A percentile compares a stretch with the other conserved stretches of the same genome.
Evolutionary conservation across 2,113 vertebrate genomes (phyloP).

Genomic region (Glaucidium brasilianum): DNA sequence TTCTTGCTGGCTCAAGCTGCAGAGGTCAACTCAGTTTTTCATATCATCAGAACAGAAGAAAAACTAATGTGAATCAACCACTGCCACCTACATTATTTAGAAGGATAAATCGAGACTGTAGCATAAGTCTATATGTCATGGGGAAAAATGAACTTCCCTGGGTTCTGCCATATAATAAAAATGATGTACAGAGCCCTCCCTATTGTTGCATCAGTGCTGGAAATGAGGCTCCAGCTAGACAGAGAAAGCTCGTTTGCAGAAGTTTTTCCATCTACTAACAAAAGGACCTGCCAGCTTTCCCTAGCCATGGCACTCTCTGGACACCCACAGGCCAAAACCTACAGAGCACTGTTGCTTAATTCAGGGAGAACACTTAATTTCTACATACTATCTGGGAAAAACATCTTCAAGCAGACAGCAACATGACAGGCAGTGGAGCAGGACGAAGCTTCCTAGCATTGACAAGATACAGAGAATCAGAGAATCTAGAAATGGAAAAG

Average conservation of each 20-base stretch:
- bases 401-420: constrained; percentile 27
- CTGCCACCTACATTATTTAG: constrained; percentile 68
- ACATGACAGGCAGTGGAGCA: constrained; percentile 27
- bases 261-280: not conserved
- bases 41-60: constrained; percentile 64
- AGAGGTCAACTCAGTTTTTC: constrained; percentile 68
- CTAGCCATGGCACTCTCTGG: not conserved
- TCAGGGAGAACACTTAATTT: not conserved
- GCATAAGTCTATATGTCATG: constrained; percentile 62
- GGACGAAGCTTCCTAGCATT: not conserved
- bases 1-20: constrained; percentile 44
- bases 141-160: constrained; percentile 64
- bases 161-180: constrained; percentile 63
- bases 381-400: not conserved
- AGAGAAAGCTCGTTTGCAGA: not conserved
- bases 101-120: constrained; percentile 66
- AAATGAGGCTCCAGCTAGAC: constrained; percentile 20
- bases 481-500: constrained; percentile 24
- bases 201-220: constrained; percentile 46
- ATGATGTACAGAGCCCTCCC: constrained; percentile 59
- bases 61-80: constrained; percentile 68
- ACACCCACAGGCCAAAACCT: not conserved
- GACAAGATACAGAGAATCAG: constrained; percentile 20
- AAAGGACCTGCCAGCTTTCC: constrained; percentile 8
- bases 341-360: not conserved